These are phyloP conservation scores for Drosophila imparisetae DNA, from an alignment of 2,888 invertebrate genomes.

Conservation along the genomic window DNA sequence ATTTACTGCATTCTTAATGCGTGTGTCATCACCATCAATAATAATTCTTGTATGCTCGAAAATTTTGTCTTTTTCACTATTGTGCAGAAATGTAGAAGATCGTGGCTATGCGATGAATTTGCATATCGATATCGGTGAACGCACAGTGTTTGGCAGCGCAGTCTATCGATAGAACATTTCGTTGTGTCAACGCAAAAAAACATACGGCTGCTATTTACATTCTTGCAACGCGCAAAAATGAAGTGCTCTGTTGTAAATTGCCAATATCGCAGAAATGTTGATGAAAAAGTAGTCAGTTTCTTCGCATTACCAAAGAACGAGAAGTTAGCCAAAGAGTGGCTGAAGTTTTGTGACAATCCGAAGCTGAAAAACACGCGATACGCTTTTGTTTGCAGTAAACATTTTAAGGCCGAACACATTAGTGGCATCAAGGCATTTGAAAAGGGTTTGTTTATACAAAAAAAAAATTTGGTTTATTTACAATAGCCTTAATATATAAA, in stretches of 20 bases:
- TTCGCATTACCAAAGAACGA: slow-evolving; percentile 30
- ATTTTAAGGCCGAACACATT: slow-evolving; percentile 29
- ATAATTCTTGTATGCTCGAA: neutral
- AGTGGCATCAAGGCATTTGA: neutral
- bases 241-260: slow-evolving; percentile 26
- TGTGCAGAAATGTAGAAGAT: slow-evolving; percentile 1
- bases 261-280: neutral
- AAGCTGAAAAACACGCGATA: neutral
- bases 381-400: slow-evolving; percentile 24
- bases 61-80: neutral
- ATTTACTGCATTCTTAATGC: neutral
- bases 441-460: slow-evolving; percentile 14
- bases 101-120: slow-evolving; percentile 24
- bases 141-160: slow-evolving; percentile 1
- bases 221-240: slow-evolving; percentile 21
- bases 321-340: slow-evolving; percentile 28
- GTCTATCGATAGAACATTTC: slow-evolving; percentile 26
- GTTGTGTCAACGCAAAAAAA: slow-evolving; percentile 9
- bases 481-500: neutral
- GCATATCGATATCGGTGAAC: slow-evolving; percentile 29
- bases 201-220: slow-evolving; percentile 28
- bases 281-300: slow-evolving; percentile 2
- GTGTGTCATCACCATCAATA: neutral
- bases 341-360: slow-evolving; percentile 26
- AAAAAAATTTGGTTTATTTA: neutral